phyloP scores from a whole-genome alignment of 2,888 invertebrate genomes.

The Trissonchulus sp. region DNA sequence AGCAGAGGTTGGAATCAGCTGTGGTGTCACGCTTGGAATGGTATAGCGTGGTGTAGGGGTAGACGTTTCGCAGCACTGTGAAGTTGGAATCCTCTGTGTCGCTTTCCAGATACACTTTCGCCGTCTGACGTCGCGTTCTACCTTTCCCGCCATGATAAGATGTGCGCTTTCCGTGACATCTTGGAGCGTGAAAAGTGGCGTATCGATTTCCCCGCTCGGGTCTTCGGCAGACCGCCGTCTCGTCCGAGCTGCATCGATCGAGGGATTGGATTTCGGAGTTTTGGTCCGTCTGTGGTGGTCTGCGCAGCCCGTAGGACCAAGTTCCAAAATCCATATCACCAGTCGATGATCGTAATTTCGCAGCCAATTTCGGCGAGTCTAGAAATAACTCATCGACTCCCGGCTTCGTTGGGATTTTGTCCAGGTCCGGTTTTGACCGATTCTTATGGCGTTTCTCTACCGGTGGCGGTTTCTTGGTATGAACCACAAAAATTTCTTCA shows the following conservation, averaged over 20 bases:
- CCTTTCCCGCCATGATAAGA: neutral
- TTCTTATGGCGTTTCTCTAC: too few species aligned
- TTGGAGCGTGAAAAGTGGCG: neutral
- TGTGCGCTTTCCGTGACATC: neutral
- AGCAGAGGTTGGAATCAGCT: neutral
- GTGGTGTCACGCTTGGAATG: neutral
- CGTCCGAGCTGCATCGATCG: neutral
- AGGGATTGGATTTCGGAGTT: neutral
- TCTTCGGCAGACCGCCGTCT: neutral
- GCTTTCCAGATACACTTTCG: neutral
- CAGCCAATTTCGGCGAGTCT: neutral
- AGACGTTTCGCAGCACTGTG: conserved; percentile 19
- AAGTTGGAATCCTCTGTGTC: neutral
- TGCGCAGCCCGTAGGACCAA: neutral
- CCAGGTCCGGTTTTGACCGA: too few species aligned
- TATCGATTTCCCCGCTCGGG: neutral
- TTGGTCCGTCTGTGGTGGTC: neutral
- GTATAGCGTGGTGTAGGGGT: conserved; percentile 27
- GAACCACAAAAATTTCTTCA: too few species aligned
- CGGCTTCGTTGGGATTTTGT: too few species aligned
- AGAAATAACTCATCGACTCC: neutral
- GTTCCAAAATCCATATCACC: neutral
- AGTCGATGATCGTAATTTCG: too few species aligned
- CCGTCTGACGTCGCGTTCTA: neutral
- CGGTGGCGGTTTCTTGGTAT: too few species aligned